Evolutionary conservation across 2,888 invertebrate genomes (phyloP).

Genomic region (Lasioglossum malachurum): DNA sequence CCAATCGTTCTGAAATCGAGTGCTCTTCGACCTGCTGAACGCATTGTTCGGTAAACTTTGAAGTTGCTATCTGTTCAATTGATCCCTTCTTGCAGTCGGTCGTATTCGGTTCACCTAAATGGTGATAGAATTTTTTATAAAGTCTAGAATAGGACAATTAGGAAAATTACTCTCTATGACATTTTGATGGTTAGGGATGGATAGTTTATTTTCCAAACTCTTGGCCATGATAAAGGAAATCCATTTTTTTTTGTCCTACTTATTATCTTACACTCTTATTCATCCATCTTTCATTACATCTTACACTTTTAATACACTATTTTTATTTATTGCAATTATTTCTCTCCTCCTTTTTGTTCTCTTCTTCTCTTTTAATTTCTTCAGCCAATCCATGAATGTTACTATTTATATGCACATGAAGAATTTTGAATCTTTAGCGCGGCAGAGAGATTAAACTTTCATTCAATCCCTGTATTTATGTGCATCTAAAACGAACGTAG

Average conservation of each 20-base stretch:
- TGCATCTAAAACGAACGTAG: not conserved
- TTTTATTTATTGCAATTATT: not conserved
- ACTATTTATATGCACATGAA: not conserved
- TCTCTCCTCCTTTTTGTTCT: not conserved
- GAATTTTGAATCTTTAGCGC: not conserved
- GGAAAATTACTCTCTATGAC: not conserved
- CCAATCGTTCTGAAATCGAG: slow-evolving; percentile 43
- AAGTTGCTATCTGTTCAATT: not conserved
- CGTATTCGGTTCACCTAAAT: not conserved
- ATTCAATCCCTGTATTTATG: not conserved
- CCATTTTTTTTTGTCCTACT: not conserved
- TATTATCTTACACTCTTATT: not conserved
- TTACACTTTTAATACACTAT: not conserved
- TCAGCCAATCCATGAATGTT: not conserved
- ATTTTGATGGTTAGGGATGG: not conserved
- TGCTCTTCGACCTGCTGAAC: not conserved
- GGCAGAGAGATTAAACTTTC: not conserved
- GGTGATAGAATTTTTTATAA: not conserved
- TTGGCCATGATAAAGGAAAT: not conserved
- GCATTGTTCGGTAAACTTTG: not conserved
- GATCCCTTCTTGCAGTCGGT: not conserved
- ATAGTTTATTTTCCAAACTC: not conserved
- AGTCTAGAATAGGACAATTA: not conserved
- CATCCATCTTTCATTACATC: not conserved
- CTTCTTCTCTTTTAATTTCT: not conserved